Percentiles rank a stretch among this genome's conserved stretches.
These are phyloP conservation scores for Canis aureus DNA, from an alignment of 2,113 vertebrate species.

Conservation along the genomic window DNA sequence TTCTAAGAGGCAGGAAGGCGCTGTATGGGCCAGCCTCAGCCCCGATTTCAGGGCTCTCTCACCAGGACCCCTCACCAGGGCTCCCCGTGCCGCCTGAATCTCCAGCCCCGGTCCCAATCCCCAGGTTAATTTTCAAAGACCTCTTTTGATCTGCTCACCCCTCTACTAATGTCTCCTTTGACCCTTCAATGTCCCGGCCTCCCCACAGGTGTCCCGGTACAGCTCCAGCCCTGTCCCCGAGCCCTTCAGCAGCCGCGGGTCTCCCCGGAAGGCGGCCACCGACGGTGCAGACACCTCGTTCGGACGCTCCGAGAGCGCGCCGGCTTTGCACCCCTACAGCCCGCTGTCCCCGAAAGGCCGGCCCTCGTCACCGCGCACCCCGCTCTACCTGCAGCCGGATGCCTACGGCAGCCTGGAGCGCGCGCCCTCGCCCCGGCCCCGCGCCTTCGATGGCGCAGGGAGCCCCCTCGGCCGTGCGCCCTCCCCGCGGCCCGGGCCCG, in stretches of 20 bases:
- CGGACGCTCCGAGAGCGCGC: constrained; percentile 66
- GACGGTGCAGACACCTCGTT: constrained; percentile 58
- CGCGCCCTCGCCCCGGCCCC: constrained; percentile 74
- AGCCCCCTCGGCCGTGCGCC: constrained; percentile 68
- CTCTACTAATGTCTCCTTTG: neutral
- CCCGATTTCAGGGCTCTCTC: neutral
- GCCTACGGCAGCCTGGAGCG: constrained; percentile 75
- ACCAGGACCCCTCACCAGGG: neutral
- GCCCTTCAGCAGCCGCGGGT: constrained; percentile 30
- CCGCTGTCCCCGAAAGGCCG: constrained; percentile 77
- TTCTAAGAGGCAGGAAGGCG: neutral
- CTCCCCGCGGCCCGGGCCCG: constrained; percentile 59
- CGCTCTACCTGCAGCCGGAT: constrained; percentile 70
- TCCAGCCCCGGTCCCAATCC: neutral
- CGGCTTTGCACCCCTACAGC: constrained; percentile 61
- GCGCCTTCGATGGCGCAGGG: constrained; percentile 67
- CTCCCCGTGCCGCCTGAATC: neutral
- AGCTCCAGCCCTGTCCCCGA: constrained; percentile 71
- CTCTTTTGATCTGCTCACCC: neutral
- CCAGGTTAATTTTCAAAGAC: neutral
- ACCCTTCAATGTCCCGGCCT: neutral
- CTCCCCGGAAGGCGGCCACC: constrained; percentile 53
- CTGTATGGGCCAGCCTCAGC: neutral
- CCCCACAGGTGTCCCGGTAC: constrained; percentile 70
- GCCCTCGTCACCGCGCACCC: constrained; percentile 79